Base-by-base conservation (phyloP, 2,113 vertebrate genomes). In the Melanostigma gelatinosum region DNA sequence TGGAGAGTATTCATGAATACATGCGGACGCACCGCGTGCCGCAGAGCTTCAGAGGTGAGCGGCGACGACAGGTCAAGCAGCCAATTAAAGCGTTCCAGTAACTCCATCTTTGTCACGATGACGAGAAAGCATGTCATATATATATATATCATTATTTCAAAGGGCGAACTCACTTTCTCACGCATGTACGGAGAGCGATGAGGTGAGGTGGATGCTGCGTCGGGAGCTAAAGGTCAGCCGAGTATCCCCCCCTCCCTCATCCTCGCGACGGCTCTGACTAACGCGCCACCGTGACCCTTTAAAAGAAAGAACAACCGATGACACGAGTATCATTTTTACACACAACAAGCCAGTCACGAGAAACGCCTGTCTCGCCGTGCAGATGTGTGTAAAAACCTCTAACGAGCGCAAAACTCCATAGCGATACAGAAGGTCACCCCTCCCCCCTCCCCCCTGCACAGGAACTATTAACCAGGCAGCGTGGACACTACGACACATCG, bases 11-110 rank as follows among this genome's bases (percentile, higher is more conserved):
- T 50, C 54, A 20, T 48, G 24, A 22, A 46, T 29, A 36, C 20
- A 44, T 57, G 38, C 7, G 27, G 74, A 55, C 27, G 69, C 83
- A 36, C 36, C 68, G 60, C 64, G 40, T 34, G 66, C 83, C 73
- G 69, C 77, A 82, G 65, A 75, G 60, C 68, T 24, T 46, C 42
- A 44, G 50, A 60, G 40, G 55, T 1, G 10, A 75, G 76, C 57
- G 11, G 3, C 70, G 78, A 80, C 75, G 81, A 75, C 72, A 65
- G 79, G 80, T 88, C 85, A 88, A 85, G 68, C 70, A 82, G 81
- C 85, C 80, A 83, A 85, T 82, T 82, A 83, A 87, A 84, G 72
- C 64, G 66, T 46, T 24, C 75, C 46, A 54, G 27, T 38, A 75
- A 67, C 55, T 80, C 74, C 65, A 22, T 75, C 18, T 65, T 69